phyloP scores from a whole-genome alignment of 2,888 invertebrate genomes.

The Bellardia bayeri region DNA sequence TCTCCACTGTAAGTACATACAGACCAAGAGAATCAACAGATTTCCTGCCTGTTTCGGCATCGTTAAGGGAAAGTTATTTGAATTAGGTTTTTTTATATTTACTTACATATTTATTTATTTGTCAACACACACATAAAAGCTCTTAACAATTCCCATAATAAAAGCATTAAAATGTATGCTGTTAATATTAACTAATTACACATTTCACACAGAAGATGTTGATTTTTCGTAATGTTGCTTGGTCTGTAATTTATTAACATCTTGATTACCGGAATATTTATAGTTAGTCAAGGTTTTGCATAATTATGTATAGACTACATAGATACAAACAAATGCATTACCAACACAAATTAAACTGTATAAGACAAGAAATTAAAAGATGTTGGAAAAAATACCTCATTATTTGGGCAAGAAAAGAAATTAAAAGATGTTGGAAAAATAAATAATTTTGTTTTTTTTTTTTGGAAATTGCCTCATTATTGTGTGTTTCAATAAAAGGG shows the following conservation, averaged over 20 bases:
- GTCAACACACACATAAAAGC: neutral
- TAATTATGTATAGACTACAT: neutral
- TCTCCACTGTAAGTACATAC: neutral
- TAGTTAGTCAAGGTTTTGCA: slow-evolving; percentile 4
- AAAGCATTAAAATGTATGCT: slow-evolving; percentile 7
- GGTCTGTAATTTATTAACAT: neutral
- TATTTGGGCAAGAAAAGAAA: no score
- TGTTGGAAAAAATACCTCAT: neutral
- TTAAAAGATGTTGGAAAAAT: no score
- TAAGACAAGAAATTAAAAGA: neutral
- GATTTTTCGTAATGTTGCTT: neutral
- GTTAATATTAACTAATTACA: slow-evolving; percentile 17
- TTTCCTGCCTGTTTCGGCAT: neutral
- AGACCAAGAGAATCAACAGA: neutral
- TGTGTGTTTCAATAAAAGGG: no score
- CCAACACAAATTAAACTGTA: neutral
- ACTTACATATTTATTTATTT: neutral
- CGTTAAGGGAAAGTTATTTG: slow-evolving; percentile 26
- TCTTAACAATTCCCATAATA: neutral
- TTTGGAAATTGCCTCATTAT: no score
- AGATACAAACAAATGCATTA: no score
- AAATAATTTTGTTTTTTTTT: no score
- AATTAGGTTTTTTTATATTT: neutral
- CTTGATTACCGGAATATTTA: slow-evolving; percentile 19
- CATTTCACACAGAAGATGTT: neutral